Conservation (phyloP, 2,113 vertebrate species). For the Cheirogaleus medius region DNA sequence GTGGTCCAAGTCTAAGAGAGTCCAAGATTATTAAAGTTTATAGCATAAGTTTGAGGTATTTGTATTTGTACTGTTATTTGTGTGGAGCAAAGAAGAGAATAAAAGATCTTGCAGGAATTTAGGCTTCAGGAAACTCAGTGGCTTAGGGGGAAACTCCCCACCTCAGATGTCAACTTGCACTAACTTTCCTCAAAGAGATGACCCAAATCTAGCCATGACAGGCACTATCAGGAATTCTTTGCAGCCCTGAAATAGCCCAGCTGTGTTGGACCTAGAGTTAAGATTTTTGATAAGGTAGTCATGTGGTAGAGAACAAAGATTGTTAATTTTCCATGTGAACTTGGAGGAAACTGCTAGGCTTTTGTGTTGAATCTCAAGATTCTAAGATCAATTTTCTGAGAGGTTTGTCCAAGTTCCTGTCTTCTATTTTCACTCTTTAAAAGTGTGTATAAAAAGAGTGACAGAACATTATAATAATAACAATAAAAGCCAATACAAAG, state of each 20-base stretch:
- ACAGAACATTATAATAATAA: neutral
- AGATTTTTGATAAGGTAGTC: constrained; percentile 45
- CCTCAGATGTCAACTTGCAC: neutral
- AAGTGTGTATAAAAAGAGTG: neutral
- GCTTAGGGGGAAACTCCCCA: neutral
- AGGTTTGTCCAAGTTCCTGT: constrained; percentile 7
- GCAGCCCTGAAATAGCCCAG: neutral
- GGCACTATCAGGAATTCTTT: neutral
- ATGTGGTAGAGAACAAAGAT: constrained; percentile 13
- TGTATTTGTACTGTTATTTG: constrained; percentile 21
- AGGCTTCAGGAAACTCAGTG: neutral
- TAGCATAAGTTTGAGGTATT: constrained; percentile 22
- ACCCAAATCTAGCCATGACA: neutral
- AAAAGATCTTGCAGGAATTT: constrained; percentile 21
- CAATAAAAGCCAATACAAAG: neutral
- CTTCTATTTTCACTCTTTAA: neutral
- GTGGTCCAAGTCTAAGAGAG: neutral
- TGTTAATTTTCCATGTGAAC: neutral
- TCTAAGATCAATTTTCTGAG: neutral
- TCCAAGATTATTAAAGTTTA: constrained; percentile 43
- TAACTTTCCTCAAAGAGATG: neutral
- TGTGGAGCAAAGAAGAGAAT: constrained; percentile 13
- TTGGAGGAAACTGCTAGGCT: neutral
- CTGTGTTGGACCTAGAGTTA: constrained; percentile 9
- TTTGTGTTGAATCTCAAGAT: neutral